Conservation (phyloP, 2,888 invertebrate species). For the Philereme transversata region DNA sequence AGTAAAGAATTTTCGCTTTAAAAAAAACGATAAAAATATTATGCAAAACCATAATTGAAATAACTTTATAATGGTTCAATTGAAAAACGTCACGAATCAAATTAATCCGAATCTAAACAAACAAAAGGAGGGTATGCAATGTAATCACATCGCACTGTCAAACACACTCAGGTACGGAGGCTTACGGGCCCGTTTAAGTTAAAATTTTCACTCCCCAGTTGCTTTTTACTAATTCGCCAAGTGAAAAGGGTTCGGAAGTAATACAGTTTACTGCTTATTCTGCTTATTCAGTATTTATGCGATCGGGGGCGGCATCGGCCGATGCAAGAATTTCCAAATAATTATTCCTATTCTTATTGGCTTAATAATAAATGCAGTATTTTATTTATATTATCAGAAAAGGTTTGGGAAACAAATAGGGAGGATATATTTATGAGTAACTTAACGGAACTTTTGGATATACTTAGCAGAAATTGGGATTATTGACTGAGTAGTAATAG, state of each 20-base stretch:
- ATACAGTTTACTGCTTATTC: conserved; percentile 84
- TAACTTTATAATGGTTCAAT: conserved; percentile 46
- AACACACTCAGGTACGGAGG: conserved; percentile 78
- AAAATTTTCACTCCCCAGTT: conserved; percentile 83
- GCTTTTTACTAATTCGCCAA: conserved; percentile 85
- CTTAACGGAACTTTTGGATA: too few relatives aligned
- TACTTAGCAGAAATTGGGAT: too few relatives aligned
- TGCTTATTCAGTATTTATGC: conserved; percentile 84
- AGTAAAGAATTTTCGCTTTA: background rate
- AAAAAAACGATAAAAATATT: background rate
- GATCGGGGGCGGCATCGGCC: conserved; percentile 69
- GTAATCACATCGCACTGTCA: conserved; percentile 82
- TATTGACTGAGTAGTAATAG: too few relatives aligned
- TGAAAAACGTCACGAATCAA: conserved; percentile 73
- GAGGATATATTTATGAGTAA: too few relatives aligned
- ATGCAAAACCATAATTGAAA: conserved; percentile 1
- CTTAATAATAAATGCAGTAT: conserved; percentile 33
- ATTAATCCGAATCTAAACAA: conserved; percentile 79
- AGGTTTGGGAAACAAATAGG: background rate
- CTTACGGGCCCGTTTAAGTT: conserved; percentile 80
- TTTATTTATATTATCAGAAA: conserved; percentile 20
- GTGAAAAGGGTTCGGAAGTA: conserved; percentile 84
- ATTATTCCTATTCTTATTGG: conserved; percentile 42
- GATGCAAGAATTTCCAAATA: conserved; percentile 65
- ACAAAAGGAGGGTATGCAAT: conserved; percentile 76